Evolutionary conservation across 2,113 vertebrate species (phyloP).

Genomic region (Pionites leucogaster): DNA sequence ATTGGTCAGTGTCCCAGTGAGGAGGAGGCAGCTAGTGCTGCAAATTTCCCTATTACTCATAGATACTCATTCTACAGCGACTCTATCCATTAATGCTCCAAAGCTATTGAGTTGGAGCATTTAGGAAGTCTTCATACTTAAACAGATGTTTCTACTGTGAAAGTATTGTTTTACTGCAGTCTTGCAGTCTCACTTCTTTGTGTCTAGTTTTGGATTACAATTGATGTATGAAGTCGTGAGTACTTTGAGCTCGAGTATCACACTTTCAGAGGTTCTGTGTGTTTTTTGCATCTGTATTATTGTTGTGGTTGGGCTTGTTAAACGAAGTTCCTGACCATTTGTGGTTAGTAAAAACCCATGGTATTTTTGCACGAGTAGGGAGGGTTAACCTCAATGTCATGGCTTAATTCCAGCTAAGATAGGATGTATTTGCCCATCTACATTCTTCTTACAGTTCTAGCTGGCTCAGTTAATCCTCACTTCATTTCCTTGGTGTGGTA

Average conservation of each 20-base stretch:
- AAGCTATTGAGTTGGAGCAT: slow-evolving; percentile 16
- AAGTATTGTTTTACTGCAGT: background rate
- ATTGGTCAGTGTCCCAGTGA: slow-evolving; percentile 37
- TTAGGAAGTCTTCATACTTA: slow-evolving; percentile 1
- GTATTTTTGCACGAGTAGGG: slow-evolving; percentile 18
- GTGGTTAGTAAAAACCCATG: slow-evolving; percentile 21
- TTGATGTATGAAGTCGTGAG: background rate
- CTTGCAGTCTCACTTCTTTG: background rate
- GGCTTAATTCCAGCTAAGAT: slow-evolving; percentile 37
- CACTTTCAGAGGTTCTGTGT: background rate
- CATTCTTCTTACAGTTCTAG: background rate
- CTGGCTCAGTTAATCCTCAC: background rate
- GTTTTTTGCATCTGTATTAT: slow-evolving; percentile 1
- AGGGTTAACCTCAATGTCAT: slow-evolving; percentile 42
- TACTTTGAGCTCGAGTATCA: background rate
- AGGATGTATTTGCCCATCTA: slow-evolving; percentile 16
- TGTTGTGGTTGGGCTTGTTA: slow-evolving; percentile 6
- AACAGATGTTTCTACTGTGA: background rate
- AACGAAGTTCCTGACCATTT: slow-evolving; percentile 13
- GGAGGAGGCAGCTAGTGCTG: slow-evolving; percentile 17
- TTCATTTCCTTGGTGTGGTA: background rate
- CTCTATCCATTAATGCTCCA: background rate
- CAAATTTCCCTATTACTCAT: background rate
- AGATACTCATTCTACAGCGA: background rate
- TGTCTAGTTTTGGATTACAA: background rate